A percentile compares a stretch with the other conserved stretches of the same genome.
Conservation (phyloP, 1,140 invertebrate genomes). For the Sitophilus oryzae region DNA sequence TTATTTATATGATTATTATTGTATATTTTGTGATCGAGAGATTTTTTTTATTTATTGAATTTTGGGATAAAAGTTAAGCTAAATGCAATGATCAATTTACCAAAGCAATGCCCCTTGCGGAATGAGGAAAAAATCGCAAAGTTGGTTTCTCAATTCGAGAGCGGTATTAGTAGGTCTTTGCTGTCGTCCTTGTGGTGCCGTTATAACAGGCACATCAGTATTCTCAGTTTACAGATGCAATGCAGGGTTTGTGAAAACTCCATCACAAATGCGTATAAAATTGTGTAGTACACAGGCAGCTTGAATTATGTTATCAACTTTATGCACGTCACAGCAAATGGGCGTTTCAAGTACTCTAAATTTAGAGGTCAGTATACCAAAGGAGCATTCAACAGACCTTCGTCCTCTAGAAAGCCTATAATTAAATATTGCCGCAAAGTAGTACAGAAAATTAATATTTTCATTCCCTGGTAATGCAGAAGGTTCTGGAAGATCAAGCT, state of each 20-base stretch:
- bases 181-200: neutral
- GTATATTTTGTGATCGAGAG: too few species aligned
- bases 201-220: too few species aligned
- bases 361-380: constrained; percentile 4
- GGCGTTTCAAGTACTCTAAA: too few species aligned
- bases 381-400: constrained; percentile 6
- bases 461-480: neutral
- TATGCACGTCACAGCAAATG: too few species aligned
- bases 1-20: too few species aligned
- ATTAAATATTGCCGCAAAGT: neutral
- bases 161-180: constrained; percentile 2
- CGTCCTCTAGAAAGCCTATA: constrained; percentile 1
- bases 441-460: constrained; percentile 3
- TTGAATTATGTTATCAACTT: constrained; percentile 8
- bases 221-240: too few species aligned
- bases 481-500: constrained; percentile 5
- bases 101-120: neutral
- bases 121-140: neutral
- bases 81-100: constrained; percentile 2
- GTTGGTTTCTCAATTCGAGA: constrained; percentile 4
- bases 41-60: too few species aligned
- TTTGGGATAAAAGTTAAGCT: constrained; percentile 1
- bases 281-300: constrained; percentile 1
- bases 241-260: neutral
- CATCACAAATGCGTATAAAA: constrained; percentile 5